Evolutionary conservation across 2,888 invertebrate genomes (phyloP).

Genomic region (Pyrochroa serraticornis): DNA sequence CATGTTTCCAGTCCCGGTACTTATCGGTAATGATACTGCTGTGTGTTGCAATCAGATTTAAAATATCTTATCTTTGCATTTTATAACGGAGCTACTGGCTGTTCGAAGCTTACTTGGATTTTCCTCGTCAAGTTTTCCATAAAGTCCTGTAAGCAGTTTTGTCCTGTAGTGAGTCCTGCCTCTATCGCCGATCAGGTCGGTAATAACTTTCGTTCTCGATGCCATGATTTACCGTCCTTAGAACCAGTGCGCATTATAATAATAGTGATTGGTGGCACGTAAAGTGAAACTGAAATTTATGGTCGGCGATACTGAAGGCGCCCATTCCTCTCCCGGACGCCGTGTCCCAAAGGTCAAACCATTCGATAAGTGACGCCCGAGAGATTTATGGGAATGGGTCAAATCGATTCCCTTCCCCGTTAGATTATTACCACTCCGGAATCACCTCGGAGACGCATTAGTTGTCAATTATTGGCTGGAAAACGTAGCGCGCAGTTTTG

Average conservation of each 20-base stretch:
- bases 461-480: no score
- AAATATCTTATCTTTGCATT: no score
- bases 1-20: no score
- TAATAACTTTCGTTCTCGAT: conserved; percentile 26
- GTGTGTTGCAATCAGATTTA: no score
- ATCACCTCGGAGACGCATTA: neutral
- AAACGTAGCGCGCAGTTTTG: no score
- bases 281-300: conserved; percentile 39
- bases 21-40: no score
- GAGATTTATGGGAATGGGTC: conserved; percentile 6
- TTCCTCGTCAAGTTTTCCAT: no score
- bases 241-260: conserved; percentile 36
- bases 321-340: conserved; percentile 16
- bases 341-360: conserved; percentile 23
- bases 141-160: no score
- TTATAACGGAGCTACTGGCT: no score
- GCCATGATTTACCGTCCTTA: conserved; percentile 32
- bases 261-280: conserved; percentile 35
- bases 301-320: conserved; percentile 32
- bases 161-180: no score
- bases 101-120: no score
- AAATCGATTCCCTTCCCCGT: neutral
- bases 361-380: conserved; percentile 8
- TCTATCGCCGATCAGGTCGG: conserved; percentile 6
- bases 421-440: conserved; percentile 1